phyloP scores from a whole-genome alignment of 1,140 invertebrate genomes.

The Conus ventricosus region DNA sequence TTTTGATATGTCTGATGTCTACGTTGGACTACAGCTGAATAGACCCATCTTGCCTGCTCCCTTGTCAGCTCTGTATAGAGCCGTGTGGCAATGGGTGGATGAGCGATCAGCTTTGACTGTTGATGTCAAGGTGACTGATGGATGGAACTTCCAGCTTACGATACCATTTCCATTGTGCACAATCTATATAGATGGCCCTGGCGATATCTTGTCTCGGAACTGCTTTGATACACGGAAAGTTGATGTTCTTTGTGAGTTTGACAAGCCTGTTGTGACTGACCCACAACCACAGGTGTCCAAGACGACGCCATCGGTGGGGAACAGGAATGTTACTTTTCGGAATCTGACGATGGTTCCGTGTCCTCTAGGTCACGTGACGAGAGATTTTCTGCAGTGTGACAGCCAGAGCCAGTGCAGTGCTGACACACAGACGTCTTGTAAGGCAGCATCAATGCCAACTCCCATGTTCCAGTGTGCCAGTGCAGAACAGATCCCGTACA shows the following conservation, averaged over 20 bases:
- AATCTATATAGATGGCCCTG: background rate
- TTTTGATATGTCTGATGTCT: background rate
- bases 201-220: background rate
- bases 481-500: background rate
- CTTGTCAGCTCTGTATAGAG: background rate
- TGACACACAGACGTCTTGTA: background rate
- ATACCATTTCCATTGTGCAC: background rate
- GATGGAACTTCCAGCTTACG: background rate
- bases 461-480: slow-evolving; percentile 5
- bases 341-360: background rate
- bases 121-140: background rate
- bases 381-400: background rate
- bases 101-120: background rate
- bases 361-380: slow-evolving; percentile 22
- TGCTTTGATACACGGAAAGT: background rate
- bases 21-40: background rate
- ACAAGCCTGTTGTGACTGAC: background rate
- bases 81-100: slow-evolving; percentile 6
- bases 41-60: background rate
- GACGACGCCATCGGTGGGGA: background rate
- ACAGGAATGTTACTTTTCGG: background rate
- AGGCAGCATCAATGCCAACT: background rate
- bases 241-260: slow-evolving; percentile 2
- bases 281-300: background rate
- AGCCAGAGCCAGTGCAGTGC: background rate